phyloP scores from a whole-genome alignment of 2,113 vertebrate genomes.

The Emydocephalus ijimae region DNA sequence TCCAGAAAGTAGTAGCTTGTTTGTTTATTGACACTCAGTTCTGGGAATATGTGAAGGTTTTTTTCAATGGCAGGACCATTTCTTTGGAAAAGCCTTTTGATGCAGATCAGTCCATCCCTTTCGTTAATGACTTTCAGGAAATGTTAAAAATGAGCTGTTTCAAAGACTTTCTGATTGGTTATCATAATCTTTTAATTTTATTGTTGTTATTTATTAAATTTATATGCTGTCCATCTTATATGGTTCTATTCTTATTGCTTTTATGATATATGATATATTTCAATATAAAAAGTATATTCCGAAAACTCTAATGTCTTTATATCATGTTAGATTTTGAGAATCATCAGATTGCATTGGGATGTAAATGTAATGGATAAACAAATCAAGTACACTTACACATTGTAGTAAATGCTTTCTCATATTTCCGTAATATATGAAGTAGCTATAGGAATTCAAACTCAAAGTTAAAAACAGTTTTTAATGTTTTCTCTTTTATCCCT shows the following conservation, averaged over 20 bases:
- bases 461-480: background rate
- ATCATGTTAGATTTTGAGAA: background rate
- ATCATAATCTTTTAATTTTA: background rate
- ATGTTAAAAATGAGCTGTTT: background rate
- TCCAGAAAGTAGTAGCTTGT: background rate
- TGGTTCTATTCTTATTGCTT: background rate
- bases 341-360: background rate
- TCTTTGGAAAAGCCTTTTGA: background rate
- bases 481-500: background rate
- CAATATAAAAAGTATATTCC: background rate
- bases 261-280: background rate
- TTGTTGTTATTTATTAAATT: background rate
- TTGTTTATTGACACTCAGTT: background rate
- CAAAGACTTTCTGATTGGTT: background rate
- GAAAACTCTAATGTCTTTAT: background rate
- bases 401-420: background rate
- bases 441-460: background rate
- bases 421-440: background rate
- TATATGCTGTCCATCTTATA: background rate
- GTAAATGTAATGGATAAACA: background rate
- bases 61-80: background rate
- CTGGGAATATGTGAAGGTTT: background rate
- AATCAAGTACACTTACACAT: background rate
- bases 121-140: background rate
- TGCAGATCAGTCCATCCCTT: background rate